Evolutionary conservation across 2,797 vertebrate species (phyloP).

Genomic region (Fundulus diaphanus): DNA sequence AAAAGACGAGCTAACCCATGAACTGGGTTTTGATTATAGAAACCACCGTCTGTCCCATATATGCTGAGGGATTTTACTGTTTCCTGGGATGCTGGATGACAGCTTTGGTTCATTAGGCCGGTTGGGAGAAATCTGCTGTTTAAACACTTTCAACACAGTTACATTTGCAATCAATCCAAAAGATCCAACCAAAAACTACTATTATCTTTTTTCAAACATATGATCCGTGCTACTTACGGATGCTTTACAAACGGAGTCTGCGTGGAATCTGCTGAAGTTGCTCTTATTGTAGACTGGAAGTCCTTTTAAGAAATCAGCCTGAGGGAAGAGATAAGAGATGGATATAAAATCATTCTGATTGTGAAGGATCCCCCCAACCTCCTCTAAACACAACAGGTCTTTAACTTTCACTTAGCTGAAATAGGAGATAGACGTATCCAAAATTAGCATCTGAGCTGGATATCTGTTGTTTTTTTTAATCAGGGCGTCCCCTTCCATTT

Average conservation of each 20-base stretch:
- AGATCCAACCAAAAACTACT: neutral
- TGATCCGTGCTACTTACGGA: constrained; percentile 85
- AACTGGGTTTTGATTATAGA: neutral
- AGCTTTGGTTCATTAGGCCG: neutral
- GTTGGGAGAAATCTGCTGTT: neutral
- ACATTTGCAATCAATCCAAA: neutral
- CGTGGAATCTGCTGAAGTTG: constrained; percentile 98
- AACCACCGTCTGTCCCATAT: neutral
- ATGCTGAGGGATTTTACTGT: neutral
- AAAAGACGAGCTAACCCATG: neutral
- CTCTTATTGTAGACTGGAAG: constrained; percentile 98
- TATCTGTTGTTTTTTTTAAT: neutral
- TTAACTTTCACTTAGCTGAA: neutral
- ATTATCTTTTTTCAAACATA: neutral
- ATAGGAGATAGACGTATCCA: neutral
- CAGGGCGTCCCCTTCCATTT: constrained; percentile 51
- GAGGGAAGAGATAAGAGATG: constrained; percentile 30
- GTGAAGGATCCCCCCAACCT: neutral
- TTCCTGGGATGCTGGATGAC: too few relatives aligned
- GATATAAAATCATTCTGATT: constrained; percentile 1
- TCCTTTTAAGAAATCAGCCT: constrained; percentile 99
- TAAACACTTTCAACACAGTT: neutral
- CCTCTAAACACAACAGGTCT: neutral
- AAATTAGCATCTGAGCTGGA: neutral
- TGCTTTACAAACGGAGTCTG: constrained; percentile 98